Evolutionary conservation across 2,888 invertebrate species (phyloP), one percentile per base, ranked within the genome.

Genomic region (Holacanthella duospinosa): DNA sequence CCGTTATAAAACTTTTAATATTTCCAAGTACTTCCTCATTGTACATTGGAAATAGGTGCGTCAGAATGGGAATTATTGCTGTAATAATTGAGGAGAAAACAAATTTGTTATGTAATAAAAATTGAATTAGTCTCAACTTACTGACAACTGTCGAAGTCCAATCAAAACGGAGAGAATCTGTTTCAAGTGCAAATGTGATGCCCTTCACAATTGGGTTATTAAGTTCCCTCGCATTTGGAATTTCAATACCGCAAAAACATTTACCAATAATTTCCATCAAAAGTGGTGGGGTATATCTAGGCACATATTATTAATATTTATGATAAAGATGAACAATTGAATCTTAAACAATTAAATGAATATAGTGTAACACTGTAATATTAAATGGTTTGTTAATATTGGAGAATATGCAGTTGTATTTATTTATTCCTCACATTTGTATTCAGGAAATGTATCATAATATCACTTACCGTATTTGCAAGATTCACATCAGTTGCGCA

Each of bases 201-300:
- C 12, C 27, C 1, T 58, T 44, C 24, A 62, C 36, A 29, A 62
- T 58, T 29, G 21, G 28, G 28, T 62, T 62, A 28, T 62, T 53
- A 9, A 48, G 58, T 9, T 62, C 62, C 43, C 53, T 44, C 6
- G 53, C 62, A 36, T 58, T 62, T 53, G 27, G 48, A 29, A 62
- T 53, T 48, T 29, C 28, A 19, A 62, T 62, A 36, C 62, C 62
- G 29, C 62, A 62, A 43, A 62, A 62, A 26, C 44, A 53, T 26
- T 44, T 58, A 16, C 53, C 62, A 27, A 62, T 57, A 12, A 57
- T 48, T 48, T 62, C 58, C 27, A 62, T 19, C 21, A 58, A 29
- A 24, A 62, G 16, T 1, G 58, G 62, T 2, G 43, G 43, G 29
- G 58, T 19, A 29, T 53, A 62, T n/a, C 61, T 61, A 24, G 6